Conservation (phyloP, 2,888 invertebrate genomes). For the Auanema freiburgensis region DNA sequence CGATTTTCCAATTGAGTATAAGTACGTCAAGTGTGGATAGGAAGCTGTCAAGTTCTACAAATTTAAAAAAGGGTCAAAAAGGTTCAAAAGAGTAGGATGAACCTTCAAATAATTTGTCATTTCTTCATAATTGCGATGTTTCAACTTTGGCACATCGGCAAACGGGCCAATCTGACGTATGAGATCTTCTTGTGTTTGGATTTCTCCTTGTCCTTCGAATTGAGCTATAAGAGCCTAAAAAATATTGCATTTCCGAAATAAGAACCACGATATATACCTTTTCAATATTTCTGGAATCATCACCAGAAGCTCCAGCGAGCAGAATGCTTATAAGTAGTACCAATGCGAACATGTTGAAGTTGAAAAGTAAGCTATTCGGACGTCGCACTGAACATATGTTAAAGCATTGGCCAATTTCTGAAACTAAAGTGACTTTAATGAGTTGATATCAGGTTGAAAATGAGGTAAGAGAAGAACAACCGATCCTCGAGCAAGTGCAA, state of each 20-base stretch:
- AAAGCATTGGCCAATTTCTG: too few species aligned
- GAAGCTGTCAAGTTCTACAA: conserved; percentile 32
- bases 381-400: too few species aligned
- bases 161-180: conserved; percentile 33
- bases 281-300: too few species aligned
- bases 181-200: conserved; percentile 36
- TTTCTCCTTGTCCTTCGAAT: conserved; percentile 42
- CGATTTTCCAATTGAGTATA: conserved; percentile 77
- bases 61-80: background rate
- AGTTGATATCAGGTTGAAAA: too few species aligned
- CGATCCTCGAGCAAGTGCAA: too few species aligned
- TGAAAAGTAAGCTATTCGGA: too few species aligned
- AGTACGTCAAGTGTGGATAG: conserved; percentile 63
- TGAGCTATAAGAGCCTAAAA: conserved; percentile 37
- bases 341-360: too few species aligned
- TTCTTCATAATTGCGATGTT: conserved; percentile 32
- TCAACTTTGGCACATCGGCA: conserved; percentile 25
- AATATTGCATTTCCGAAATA: background rate
- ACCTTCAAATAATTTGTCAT: conserved; percentile 21
- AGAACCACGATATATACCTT: too few species aligned
- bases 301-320: too few species aligned
- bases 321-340: too few species aligned
- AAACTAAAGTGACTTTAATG: too few species aligned
- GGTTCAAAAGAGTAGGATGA: background rate
- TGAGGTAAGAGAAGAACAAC: too few species aligned